Evolutionary conservation across 2,888 invertebrate species (phyloP), one percentile per base, ranked within the genome.

Genomic region (Saturnia japonica): DNA sequence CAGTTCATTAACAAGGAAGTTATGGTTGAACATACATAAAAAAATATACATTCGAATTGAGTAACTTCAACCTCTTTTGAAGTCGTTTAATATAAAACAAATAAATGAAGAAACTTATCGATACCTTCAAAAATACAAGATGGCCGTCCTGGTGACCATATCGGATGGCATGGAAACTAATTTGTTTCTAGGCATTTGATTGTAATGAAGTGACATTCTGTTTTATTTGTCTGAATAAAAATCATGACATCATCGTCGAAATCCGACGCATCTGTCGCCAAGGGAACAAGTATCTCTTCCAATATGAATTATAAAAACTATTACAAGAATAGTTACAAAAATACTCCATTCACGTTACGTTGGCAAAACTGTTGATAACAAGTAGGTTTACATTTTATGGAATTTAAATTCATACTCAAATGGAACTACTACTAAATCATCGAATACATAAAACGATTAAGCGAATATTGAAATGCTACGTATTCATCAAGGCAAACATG

Each of bases 221-320:
- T 87, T 85, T 86, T 86, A 86, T 85, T 85, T 83, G 64, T 40
- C 64, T 28, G 57, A 28, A 28, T 60, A 64, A 19, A 64, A 64
- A 40, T 11, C 0, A 7, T 64, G 64, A 64, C 12, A 40, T 64
- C 64, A 64, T 19, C 64, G 64, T n/a, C 64, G 64, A 64, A 64
- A 40, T 64, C 12, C 64, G 62, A 28, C 28, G 34, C 64, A 64
- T 64, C 64, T 64, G 64, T 64, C 40, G 34, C 64, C 40, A n/a
- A 40, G 40, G 40, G n/a, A 64, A 64, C 64, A 19, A 19, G 64
- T 40, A 7, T 8, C 19, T 28, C n/a, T n/a, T n/a, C n/a, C 22
- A 22, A 11, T 54, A 11, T 7, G 57, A 60, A 60, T 60, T 14
- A 28, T 28, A 60, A 54, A 54, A 22, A 54, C 9, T 34, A 34